phyloP scores from a whole-genome alignment of 2,113 vertebrate genomes.

The Oncorhynchus nerka region DNA sequence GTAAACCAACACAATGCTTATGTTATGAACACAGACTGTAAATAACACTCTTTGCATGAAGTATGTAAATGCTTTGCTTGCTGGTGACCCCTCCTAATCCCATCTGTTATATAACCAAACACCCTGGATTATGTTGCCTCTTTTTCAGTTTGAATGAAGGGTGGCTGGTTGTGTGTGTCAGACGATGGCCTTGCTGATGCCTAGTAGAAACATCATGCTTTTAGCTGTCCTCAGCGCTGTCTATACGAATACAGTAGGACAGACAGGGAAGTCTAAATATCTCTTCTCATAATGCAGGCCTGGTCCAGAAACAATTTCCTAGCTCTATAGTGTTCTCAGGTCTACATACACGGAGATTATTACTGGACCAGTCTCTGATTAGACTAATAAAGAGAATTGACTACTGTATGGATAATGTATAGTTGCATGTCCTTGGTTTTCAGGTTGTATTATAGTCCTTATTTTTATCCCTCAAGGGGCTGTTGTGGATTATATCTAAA shows the following conservation, averaged over 20 bases:
- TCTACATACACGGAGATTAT: no score
- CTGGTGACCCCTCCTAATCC: slow-evolving; percentile 44
- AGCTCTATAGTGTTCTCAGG: no score
- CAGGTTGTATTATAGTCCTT: no score
- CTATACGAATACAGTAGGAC: slow-evolving; percentile 1
- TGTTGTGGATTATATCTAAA: no score
- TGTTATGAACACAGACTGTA: slow-evolving; percentile 32
- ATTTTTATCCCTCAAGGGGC: no score
- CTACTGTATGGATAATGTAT: no score
- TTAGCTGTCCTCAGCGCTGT: slow-evolving; percentile 19
- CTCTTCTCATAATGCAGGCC: no score
- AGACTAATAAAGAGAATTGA: no score
- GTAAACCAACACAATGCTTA: slow-evolving; percentile 3
- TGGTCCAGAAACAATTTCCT: no score
- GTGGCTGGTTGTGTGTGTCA: slow-evolving; percentile 20
- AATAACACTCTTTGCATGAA: slow-evolving; percentile 62
- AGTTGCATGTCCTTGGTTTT: no score
- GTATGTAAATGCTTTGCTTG: slow-evolving; percentile 43
- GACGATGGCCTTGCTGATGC: neutral
- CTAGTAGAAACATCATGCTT: neutral
- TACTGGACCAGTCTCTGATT: slow-evolving; percentile 78
- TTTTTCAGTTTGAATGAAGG: slow-evolving; percentile 18
- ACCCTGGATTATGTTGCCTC: slow-evolving; percentile 17
- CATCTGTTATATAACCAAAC: slow-evolving; percentile 48
- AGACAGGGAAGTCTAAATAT: slow-evolving; percentile 49